A percentile compares a stretch with the other conserved stretches of the same genome.
These are phyloP conservation scores for Diarsia dahlii DNA, from an alignment of 2,888 invertebrate species.

Conservation along the genomic window DNA sequence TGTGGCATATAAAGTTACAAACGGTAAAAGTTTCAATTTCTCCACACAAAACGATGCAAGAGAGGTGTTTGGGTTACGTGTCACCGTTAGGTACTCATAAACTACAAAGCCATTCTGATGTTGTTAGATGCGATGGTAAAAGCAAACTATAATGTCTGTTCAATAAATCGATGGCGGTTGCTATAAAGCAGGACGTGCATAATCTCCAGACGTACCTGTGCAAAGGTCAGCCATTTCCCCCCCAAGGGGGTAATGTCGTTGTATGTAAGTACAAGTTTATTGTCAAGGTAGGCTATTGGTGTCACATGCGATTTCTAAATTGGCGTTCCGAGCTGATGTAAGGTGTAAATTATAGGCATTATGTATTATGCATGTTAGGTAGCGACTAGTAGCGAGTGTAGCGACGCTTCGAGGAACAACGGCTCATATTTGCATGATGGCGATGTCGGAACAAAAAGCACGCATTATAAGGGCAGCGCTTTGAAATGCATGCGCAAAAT, in stretches of 20 bases:
- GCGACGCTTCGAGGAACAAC: slow-evolving; percentile 50
- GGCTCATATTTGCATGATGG: slow-evolving; percentile 43
- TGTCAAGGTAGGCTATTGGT: slow-evolving; percentile 60
- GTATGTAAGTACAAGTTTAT: slow-evolving; percentile 55
- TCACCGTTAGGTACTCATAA: slow-evolving; percentile 60
- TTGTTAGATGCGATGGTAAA: slow-evolving; percentile 57
- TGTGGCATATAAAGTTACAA: slow-evolving; percentile 16
- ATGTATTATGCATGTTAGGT: slow-evolving; percentile 64
- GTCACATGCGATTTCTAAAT: slow-evolving; percentile 71
- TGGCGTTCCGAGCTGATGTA: slow-evolving; percentile 64
- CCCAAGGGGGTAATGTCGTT: slow-evolving; percentile 35
- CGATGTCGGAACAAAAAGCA: slow-evolving; percentile 51
- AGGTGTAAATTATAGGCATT: slow-evolving; percentile 63
- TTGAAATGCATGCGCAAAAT: slow-evolving; percentile 44
- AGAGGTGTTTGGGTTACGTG: slow-evolving; percentile 48
- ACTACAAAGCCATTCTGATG: slow-evolving; percentile 57
- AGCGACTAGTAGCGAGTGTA: slow-evolving; percentile 32
- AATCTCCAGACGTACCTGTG: slow-evolving; percentile 31
- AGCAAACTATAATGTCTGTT: slow-evolving; percentile 55
- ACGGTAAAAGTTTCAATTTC: slow-evolving; percentile 40
- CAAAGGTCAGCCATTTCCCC: slow-evolving; percentile 49
- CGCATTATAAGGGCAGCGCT: slow-evolving; percentile 21
- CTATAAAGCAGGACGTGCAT: slow-evolving; percentile 51
- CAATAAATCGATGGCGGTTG: slow-evolving; percentile 54
- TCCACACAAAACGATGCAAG: slow-evolving; percentile 50